Percentiles rank a stretch among this genome's conserved stretches.
Conservation (phyloP, 64 coral and sea anemone species). For the Dendronephthya gigantea region DNA sequence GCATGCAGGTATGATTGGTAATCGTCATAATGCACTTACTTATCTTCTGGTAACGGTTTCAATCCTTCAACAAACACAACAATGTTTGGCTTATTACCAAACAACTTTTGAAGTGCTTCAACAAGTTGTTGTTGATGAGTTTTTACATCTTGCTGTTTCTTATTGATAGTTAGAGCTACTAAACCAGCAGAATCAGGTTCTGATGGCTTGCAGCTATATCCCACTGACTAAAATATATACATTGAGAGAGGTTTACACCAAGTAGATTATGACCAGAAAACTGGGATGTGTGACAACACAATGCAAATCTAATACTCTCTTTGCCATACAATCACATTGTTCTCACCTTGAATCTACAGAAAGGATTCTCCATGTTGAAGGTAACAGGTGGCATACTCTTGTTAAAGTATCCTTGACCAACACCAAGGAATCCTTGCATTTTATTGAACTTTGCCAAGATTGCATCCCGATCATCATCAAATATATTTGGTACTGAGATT, state of each 20-base stretch:
- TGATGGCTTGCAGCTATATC: neutral
- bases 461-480: neutral
- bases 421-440: neutral
- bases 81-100: neutral
- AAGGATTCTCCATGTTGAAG: neutral
- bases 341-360: neutral
- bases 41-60: conserved; percentile 11
- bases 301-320: too few species aligned
- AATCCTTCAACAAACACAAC: conserved; percentile 7
- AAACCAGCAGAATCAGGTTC: neutral
- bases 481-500: neutral
- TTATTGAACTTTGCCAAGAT: neutral
- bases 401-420: neutral
- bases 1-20: too few species aligned
- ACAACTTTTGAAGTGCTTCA: neutral
- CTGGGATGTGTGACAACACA: too few species aligned
- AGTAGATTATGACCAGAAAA: neutral
- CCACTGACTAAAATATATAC: neutral
- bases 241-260: neutral
- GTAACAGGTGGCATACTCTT: neutral
- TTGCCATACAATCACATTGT: neutral
- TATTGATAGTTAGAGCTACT: neutral
- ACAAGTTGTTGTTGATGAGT: conserved; percentile 22
- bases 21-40: neutral
- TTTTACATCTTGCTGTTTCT: conserved; percentile 8